phyloP scores from a whole-genome alignment of 2,888 invertebrate genomes.

The Seira sanloemensis region DNA sequence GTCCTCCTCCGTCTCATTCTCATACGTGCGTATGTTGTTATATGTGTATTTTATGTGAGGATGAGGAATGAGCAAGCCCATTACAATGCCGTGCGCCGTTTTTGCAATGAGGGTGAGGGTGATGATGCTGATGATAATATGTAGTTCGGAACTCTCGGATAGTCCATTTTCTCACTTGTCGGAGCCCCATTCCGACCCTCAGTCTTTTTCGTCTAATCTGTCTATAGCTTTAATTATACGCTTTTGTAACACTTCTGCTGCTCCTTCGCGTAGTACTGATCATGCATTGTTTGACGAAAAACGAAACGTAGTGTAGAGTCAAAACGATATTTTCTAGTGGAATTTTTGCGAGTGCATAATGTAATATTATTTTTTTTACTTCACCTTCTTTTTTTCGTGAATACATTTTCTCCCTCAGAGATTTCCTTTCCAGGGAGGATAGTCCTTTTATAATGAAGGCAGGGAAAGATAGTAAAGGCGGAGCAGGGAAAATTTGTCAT shows the following conservation, averaged over 20 bases:
- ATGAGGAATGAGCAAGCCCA: background rate
- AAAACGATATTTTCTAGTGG: constrained; percentile 11
- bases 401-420: too few relatives aligned
- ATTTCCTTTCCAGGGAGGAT: constrained; percentile 41
- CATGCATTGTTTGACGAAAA: constrained; percentile 15
- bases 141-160: constrained; percentile 8
- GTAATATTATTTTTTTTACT: constrained; percentile 29
- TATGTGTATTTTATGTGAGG: too few relatives aligned
- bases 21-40: background rate
- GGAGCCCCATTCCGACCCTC: background rate
- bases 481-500: constrained; percentile 5
- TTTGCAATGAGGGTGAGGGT: background rate
- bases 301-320: constrained; percentile 14
- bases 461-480: background rate
- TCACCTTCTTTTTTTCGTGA: constrained; percentile 26
- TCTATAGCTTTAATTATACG: background rate
- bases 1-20: background rate
- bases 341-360: too few relatives aligned
- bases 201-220: background rate
- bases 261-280: background rate
- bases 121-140: background rate
- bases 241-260: background rate
- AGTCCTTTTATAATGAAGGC: background rate
- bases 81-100: background rate
- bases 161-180: background rate